A percentile compares a stretch with the other conserved stretches of the same genome.
Evolutionary conservation across 2,113 vertebrate species (phyloP).

Genomic region (Sterrhoptilus dennistouni): DNA sequence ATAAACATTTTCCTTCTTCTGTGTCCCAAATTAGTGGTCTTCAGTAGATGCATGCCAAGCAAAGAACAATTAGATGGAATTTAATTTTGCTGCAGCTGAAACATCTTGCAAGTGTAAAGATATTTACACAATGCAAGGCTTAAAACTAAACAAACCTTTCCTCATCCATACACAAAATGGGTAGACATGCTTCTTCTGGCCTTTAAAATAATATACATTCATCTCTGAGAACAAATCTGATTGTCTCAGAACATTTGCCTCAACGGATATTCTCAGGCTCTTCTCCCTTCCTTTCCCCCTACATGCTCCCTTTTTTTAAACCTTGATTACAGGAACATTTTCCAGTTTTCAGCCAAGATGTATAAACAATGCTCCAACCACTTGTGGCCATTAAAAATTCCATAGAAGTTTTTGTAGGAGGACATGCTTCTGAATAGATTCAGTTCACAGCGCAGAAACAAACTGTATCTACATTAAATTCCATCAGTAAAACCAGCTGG

Average conservation of each 20-base stretch:
- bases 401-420: constrained; percentile 15
- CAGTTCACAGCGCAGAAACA: not conserved
- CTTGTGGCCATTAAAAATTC: constrained; percentile 46
- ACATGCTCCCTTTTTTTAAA: not conserved
- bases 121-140: not conserved
- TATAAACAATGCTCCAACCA: constrained; percentile 52
- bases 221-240: constrained; percentile 38
- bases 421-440: not conserved
- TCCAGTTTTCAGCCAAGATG: constrained; percentile 28
- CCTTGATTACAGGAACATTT: constrained; percentile 20
- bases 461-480: not conserved
- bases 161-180: not conserved
- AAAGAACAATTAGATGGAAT: not conserved
- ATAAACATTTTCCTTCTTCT: not conserved
- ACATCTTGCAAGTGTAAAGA: not conserved
- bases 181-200: not conserved
- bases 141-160: constrained; percentile 13
- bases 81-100: not conserved
- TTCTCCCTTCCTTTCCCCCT: constrained; percentile 13
- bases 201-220: constrained; percentile 43
- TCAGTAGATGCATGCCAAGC: not conserved
- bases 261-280: constrained; percentile 55
- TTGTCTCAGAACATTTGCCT: not conserved
- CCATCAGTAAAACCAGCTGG: not conserved
- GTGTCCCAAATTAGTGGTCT: not conserved